A percentile compares a stretch with the other conserved stretches of the same genome.
Evolutionary conservation across 2,797 vertebrate species (phyloP).

Genomic region (Typhlichthys eigenmanni): DNA sequence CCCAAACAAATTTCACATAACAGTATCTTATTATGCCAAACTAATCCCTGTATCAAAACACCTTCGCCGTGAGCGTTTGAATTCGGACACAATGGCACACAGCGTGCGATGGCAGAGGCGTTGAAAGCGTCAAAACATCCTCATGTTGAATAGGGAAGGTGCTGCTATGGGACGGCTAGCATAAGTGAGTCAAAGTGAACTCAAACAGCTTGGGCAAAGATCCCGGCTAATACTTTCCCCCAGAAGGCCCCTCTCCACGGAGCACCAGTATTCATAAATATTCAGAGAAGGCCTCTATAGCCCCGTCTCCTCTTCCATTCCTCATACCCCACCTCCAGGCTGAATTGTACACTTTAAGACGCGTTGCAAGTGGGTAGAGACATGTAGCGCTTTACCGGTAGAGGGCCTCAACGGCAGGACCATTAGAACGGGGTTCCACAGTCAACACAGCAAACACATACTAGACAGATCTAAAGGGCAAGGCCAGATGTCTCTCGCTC

Average conservation of each 20-base stretch:
- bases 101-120: neutral
- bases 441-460: conserved; percentile 18
- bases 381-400: neutral
- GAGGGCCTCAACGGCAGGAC: neutral
- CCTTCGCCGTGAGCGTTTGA: neutral
- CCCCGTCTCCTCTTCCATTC: conserved; percentile 24
- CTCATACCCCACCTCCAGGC: neutral
- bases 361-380: neutral
- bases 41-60: neutral
- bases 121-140: neutral
- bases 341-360: neutral
- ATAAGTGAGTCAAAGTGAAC: conserved; percentile 26
- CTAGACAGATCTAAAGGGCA: conserved; percentile 36
- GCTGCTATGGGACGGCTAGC: neutral
- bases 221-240: conserved; percentile 32
- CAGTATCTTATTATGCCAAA: neutral
- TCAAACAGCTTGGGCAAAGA: conserved; percentile 28
- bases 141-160: neutral
- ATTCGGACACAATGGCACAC: conserved; percentile 4
- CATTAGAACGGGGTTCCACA: conserved; percentile 1
- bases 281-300: conserved; percentile 35
- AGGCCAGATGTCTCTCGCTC: conserved; percentile 25
- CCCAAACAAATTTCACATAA: neutral
- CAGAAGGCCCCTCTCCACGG: conserved; percentile 9
- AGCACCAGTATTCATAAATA: conserved; percentile 35